Conservation (phyloP, 2,888 invertebrate genomes). For the Allacma fusca region DNA sequence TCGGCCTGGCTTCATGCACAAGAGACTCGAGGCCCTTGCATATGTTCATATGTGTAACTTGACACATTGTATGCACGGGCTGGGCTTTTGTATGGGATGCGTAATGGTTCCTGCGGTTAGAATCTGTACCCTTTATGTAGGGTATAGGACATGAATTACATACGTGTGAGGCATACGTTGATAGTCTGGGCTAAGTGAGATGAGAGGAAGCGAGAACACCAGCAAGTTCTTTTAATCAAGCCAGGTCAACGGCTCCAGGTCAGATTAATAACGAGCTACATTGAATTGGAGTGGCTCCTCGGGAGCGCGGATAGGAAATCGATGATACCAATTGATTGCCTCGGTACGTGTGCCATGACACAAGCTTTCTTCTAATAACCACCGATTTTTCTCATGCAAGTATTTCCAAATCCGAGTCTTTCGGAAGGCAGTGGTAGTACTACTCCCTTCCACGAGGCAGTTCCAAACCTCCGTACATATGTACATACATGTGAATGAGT, state of each 20-base stretch:
- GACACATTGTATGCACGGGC: no score
- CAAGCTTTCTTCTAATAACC: conserved; percentile 13
- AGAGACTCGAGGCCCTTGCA: no score
- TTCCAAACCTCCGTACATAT: no score
- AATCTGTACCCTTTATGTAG: no score
- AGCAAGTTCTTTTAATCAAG: conserved; percentile 51
- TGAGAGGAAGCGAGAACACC: not conserved
- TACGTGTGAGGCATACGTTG: no score
- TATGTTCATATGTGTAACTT: no score
- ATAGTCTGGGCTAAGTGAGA: not conserved
- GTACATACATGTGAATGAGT: no score
- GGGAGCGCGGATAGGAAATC: conserved; percentile 51
- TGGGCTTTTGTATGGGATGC: no score
- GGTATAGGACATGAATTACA: no score
- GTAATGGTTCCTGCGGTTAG: no score
- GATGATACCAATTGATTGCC: conserved; percentile 55
- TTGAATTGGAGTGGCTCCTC: conserved; percentile 47
- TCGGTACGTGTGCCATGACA: conserved; percentile 32
- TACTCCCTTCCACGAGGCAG: no score
- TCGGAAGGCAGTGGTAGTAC: not conserved
- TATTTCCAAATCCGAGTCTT: not conserved
- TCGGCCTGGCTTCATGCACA: no score
- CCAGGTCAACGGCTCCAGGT: conserved; percentile 51
- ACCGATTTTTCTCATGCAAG: conserved; percentile 26
- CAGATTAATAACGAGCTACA: conserved; percentile 51